Evolutionary conservation across 2,888 invertebrate species (phyloP), one percentile per base, ranked within the genome.

Genomic region (Alcis repandata): DNA sequence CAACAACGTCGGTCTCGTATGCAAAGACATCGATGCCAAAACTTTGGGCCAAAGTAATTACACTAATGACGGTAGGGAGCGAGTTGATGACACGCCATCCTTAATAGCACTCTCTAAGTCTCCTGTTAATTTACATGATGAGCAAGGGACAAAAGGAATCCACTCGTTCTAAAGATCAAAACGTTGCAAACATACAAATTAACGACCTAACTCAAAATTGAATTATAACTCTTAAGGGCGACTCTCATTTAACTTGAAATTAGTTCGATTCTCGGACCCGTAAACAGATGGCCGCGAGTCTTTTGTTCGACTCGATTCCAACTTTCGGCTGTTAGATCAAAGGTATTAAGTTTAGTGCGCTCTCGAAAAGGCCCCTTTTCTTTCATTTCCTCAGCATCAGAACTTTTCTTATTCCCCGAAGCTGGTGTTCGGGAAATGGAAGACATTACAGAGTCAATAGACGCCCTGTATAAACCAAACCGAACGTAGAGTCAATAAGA

Each of bases 361-460:
- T 79, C 75, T 83, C 82, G 79, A 88, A 86, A 85, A 86, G 86
- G 80, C 78, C 86, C 87, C 86, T 84, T 85, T 90, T 88, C 88
- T 88, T 89, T 86, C 84, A 83, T 88, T 87, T 84, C 87, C 84
- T 80, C 76, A 78, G 74, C 78, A 81, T 84, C 84, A 83, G 85
- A 89, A 92, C 89, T 92, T 92, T 92, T 89, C 91, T 90, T 90
- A 89, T 91, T 89, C 86, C 83, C 82, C 79, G 84, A 84, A 87
- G 86, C 87, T 86, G 86, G 85, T 84, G 83, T 89, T 90, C 86
- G 87, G 89, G 91, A 91, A 92, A 91, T 90, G 89, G 89, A 88
- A 83, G 88, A 90, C 89, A 91, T 92, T 91, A 92, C 88, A 70
- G 87, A 90, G 89, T 91, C 90, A 90, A 91, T 91, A 89, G 90